phyloP scores from a whole-genome alignment of 37 sponge, comb jelly and placozoan species.

The Halisarca cf. caerulea region DNA sequence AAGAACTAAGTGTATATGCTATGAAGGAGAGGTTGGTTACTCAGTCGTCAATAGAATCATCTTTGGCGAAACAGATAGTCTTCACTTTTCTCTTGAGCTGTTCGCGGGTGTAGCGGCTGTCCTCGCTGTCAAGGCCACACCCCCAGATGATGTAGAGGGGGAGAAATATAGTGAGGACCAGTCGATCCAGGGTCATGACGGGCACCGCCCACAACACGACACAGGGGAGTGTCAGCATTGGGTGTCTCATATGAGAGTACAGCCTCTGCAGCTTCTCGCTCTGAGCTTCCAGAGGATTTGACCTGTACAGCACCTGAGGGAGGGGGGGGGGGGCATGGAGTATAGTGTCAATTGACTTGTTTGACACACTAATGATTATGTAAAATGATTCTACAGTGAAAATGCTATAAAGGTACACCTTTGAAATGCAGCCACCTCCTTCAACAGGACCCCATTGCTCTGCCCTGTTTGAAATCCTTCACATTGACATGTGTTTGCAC shows the following conservation, averaged over 20 bases:
- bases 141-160: conserved; percentile 72
- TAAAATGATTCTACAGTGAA: too few relatives aligned
- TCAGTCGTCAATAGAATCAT: not conserved
- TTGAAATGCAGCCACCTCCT: too few relatives aligned
- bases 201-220: conserved; percentile 67
- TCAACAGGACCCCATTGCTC: too few relatives aligned
- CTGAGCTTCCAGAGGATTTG: conserved; percentile 48
- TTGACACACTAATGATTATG: too few relatives aligned
- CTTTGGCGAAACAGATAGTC: not conserved
- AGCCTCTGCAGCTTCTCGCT: conserved; percentile 52
- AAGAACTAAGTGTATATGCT: too few relatives aligned
- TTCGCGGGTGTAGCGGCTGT: conserved; percentile 42
- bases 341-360: too few relatives aligned
- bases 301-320: not conserved
- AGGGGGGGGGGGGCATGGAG: too few relatives aligned
- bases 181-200: conserved; percentile 67
- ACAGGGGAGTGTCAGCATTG: conserved; percentile 46
- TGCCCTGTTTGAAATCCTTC: too few relatives aligned
- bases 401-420: too few relatives aligned
- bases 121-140: conserved; percentile 32
- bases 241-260: conserved; percentile 62
- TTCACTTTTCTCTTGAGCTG: conserved; percentile 43
- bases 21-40: too few relatives aligned
- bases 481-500: not conserved
- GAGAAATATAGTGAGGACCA: conserved; percentile 57